These are phyloP conservation scores for Oxycera nigricornis DNA, from an alignment of 2,888 invertebrate genomes.

Conservation along the genomic window DNA sequence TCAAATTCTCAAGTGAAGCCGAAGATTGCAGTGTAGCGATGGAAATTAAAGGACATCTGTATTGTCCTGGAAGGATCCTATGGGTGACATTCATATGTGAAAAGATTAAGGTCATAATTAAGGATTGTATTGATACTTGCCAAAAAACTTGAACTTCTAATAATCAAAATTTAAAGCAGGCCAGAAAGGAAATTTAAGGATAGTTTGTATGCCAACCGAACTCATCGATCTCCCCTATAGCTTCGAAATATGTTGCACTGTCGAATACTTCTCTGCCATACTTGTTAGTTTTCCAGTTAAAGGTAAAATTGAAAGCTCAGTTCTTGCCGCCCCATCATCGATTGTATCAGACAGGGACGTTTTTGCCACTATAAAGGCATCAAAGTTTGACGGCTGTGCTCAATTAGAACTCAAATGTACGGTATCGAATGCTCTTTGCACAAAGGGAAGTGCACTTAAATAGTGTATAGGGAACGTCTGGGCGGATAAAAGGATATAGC, in stretches of 20 bases:
- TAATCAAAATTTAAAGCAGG: too few species aligned
- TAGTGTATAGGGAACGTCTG: background rate
- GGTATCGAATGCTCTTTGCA: background rate
- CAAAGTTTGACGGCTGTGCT: constrained; percentile 28
- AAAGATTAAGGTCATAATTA: too few species aligned
- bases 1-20: background rate
- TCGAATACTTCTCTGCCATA: too few species aligned
- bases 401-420: constrained; percentile 25
- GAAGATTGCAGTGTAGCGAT: background rate
- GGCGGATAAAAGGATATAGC: background rate
- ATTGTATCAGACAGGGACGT: background rate
- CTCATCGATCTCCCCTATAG: too few species aligned
- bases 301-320: constrained; percentile 14
- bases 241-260: too few species aligned
- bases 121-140: too few species aligned
- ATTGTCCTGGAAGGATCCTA: too few species aligned
- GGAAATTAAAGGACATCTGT: background rate
- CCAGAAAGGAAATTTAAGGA: too few species aligned
- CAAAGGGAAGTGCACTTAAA: background rate
- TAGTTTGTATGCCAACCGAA: too few species aligned
- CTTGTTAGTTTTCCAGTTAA: background rate
- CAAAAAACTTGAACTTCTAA: too few species aligned
- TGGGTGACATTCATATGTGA: too few species aligned
- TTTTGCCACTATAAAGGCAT: constrained; percentile 10
- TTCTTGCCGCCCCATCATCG: background rate